These are phyloP conservation scores for Dromiciops gliroides DNA, from an alignment of 2,113 vertebrate species.

Conservation along the genomic window DNA sequence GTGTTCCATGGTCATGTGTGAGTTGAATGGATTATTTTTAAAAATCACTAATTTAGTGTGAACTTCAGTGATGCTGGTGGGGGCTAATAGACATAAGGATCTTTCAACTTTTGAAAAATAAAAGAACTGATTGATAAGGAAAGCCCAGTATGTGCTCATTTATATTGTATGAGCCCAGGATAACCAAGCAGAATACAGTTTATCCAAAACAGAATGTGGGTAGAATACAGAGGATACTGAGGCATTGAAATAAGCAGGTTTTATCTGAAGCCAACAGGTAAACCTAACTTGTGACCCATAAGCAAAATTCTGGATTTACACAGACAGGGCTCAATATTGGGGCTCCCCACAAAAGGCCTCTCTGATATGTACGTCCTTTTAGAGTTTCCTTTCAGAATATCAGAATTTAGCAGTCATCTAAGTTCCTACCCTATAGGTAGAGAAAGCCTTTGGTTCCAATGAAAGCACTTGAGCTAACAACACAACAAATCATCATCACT, in stretches of 20 bases:
- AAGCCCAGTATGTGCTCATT: background rate
- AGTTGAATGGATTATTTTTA: too few species aligned
- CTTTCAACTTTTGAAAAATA: background rate
- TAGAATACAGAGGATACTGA: background rate
- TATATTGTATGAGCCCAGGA: background rate
- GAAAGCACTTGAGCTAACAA: background rate
- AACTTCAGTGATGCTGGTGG: too few species aligned
- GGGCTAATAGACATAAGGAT: background rate
- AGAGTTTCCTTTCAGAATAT: background rate
- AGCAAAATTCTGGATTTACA: too few species aligned
- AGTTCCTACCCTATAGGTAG: background rate
- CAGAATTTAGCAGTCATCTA: background rate
- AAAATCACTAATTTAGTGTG: too few species aligned
- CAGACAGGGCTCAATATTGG: too few species aligned
- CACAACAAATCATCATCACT: background rate
- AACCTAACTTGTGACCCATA: background rate
- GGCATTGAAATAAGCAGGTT: too few species aligned
- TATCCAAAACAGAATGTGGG: background rate
- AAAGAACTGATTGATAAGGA: background rate
- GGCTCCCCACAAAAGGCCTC: background rate
- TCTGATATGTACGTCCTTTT: background rate
- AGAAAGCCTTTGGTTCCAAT: background rate
- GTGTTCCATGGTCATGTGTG: too few species aligned
- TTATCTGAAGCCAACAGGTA: background rate
- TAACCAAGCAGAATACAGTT: background rate